These are phyloP conservation scores for Synergus laeviventris DNA, from an alignment of 2,888 invertebrate species.

Conservation along the genomic window DNA sequence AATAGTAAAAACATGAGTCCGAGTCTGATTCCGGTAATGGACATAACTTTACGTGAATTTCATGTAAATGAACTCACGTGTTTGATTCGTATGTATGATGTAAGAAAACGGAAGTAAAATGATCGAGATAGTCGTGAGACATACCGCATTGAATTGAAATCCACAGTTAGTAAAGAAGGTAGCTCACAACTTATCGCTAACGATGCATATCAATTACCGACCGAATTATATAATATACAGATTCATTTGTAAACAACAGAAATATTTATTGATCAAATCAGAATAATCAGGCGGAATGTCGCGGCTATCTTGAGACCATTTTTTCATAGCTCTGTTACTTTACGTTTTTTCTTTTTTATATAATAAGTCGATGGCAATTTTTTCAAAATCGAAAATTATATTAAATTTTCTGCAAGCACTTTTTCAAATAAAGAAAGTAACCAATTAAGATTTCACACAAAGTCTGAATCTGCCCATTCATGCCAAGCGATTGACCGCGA, in stretches of 20 bases:
- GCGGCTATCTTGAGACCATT: no score
- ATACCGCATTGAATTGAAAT: background rate
- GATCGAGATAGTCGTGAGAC: slow-evolving; percentile 4
- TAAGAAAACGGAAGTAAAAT: slow-evolving; percentile 30
- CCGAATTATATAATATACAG: background rate
- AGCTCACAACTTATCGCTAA: background rate
- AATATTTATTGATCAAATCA: slow-evolving; percentile 8
- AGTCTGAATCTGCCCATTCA: no score
- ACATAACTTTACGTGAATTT: background rate
- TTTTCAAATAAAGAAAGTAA: no score
- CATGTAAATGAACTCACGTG: slow-evolving; percentile 1
- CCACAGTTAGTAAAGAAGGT: slow-evolving; percentile 4
- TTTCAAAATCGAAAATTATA: no score
- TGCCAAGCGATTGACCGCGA: no score
- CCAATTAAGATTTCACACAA: no score
- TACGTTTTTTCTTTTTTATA: no score
- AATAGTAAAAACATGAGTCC: background rate
- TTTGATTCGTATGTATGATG: background rate
- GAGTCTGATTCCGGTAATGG: background rate
- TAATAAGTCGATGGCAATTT: no score
- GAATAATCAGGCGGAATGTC: background rate
- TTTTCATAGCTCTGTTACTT: no score
- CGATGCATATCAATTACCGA: background rate
- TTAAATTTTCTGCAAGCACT: no score
- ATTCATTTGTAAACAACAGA: background rate